Evolutionary conservation across 2,797 vertebrate genomes (phyloP).

Genomic region (Semaprochilodus insignis): DNA sequence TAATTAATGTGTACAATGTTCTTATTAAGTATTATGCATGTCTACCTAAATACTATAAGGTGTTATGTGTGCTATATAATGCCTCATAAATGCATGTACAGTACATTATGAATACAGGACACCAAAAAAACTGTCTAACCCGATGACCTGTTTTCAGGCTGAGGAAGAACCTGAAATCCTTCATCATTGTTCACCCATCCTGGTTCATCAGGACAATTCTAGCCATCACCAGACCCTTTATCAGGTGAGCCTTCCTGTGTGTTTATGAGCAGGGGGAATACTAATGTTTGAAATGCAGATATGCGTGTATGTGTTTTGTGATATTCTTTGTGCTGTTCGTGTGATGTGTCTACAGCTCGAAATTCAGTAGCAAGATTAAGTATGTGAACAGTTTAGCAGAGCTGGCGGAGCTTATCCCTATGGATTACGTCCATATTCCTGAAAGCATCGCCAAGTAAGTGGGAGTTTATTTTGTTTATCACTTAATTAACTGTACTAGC

Average conservation of each 20-base stretch:
- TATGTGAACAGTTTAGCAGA: slow-evolving; percentile 90
- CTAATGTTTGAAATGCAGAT: no score
- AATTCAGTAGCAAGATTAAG: slow-evolving; percentile 98
- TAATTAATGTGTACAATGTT: no score
- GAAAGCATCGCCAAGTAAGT: slow-evolving; percentile 96
- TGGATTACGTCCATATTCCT: slow-evolving; percentile 92
- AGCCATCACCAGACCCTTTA: slow-evolving; percentile 93
- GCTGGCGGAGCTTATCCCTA: slow-evolving; percentile 90
- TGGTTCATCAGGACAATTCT: slow-evolving; percentile 97
- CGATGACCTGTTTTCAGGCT: slow-evolving; percentile 65
- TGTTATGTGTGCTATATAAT: no score
- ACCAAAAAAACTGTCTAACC: neutral
- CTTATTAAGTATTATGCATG: no score
- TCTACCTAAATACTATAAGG: no score
- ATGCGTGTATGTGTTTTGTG: neutral
- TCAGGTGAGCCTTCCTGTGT: slow-evolving; percentile 82
- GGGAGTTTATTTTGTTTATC: neutral
- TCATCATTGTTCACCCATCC: slow-evolving; percentile 95
- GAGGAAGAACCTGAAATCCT: slow-evolving; percentile 95
- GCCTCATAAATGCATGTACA: no score
- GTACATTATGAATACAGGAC: no score
- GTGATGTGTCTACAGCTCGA: slow-evolving; percentile 80
- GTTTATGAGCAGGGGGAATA: neutral
- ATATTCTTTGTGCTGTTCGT: neutral
- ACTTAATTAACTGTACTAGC: no score